Evolutionary conservation across 2,888 invertebrate genomes (phyloP), one percentile per base, ranked within the genome.

Genomic region (Lissocephala sabroskyi): DNA sequence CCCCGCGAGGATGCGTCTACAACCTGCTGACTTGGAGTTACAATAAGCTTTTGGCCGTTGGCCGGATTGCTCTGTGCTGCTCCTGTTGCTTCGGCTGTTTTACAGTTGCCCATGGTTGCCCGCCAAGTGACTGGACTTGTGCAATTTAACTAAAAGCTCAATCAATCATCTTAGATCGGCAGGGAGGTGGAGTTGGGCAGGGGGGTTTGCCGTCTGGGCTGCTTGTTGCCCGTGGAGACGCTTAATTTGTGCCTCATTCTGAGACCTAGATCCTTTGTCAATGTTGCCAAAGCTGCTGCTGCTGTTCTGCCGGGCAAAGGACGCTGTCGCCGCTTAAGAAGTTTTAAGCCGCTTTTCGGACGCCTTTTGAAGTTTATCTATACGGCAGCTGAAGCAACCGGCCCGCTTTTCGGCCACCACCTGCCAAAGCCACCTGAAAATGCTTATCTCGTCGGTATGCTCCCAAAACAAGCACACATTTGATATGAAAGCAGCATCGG

Each of bases 61-160:
- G n/a, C n/a, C n/a, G n/a, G n/a, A n/a, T n/a, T n/a, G n/a, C n/a
- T n/a, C 7, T 7, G 3, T 23, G 4, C 23, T 23, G 23, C 23
- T 23, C 23, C 23, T 23, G 7, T 23, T 3, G 23, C 23, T 5
- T 23, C 4, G 23, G 23, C 7, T 5, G 23, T 7, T 7, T 23
- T 23, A 23, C n/a, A 62, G 62, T 48, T 43, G 49, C 53, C 56
- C 56, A 49, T 67, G 51, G 49, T 54, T 44, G 28, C 30, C 29
- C 43, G 58, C 53, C 61, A 48, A 7, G 3, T 47, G 40, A 52
- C 47, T 57, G 52, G 45, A 53, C 50, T 52, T 54, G 59, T 49
- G 59, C 64, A 71, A 71, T 70, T 70, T 71, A 65, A 65, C 71
- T 70, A 65, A 70, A 65, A 70, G 71, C 70, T 63, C 67, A 70